These are phyloP conservation scores for Cistogaster globosa DNA, from an alignment of 2,888 invertebrate species.

Conservation along the genomic window DNA sequence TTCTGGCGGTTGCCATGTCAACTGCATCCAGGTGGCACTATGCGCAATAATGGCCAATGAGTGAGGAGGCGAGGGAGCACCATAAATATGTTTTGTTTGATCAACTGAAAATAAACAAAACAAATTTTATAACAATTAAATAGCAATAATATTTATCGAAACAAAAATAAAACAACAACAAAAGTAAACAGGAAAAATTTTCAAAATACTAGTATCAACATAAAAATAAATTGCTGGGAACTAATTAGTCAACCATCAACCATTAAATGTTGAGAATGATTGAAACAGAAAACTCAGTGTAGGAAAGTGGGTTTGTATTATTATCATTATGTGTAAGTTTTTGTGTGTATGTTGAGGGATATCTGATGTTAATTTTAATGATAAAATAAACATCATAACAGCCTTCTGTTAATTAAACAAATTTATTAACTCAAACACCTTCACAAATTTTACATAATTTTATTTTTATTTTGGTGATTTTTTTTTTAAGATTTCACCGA, in stretches of 20 bases:
- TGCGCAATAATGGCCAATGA: slow-evolving; percentile 90
- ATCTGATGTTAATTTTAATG: slow-evolving; percentile 34
- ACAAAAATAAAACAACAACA: not conserved
- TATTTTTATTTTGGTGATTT: not conserved
- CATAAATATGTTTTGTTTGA: slow-evolving; percentile 78
- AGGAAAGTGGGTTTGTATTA: not conserved
- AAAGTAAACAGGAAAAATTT: not conserved
- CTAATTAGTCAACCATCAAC: slow-evolving; percentile 53
- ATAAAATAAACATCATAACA: slow-evolving; percentile 4
- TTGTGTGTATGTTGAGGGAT: not conserved
- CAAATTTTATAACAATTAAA: slow-evolving; percentile 30
- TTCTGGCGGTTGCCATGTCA: slow-evolving; percentile 93
- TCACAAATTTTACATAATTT: not conserved
- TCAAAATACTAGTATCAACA: not conserved
- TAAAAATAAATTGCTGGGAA: not conserved
- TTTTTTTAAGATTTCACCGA: not conserved
- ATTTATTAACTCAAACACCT: not conserved
- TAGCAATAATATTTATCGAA: slow-evolving; percentile 13
- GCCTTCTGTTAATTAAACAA: not conserved
- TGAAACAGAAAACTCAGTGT: not conserved
- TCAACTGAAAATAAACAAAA: slow-evolving; percentile 50
- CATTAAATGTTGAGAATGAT: slow-evolving; percentile 56
- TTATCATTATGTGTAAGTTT: not conserved
- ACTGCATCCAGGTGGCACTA: slow-evolving; percentile 91
- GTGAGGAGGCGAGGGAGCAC: slow-evolving; percentile 92